These are phyloP conservation scores for Solenopsis invicta DNA, from an alignment of 1,140 invertebrate genomes.

Conservation along the genomic window DNA sequence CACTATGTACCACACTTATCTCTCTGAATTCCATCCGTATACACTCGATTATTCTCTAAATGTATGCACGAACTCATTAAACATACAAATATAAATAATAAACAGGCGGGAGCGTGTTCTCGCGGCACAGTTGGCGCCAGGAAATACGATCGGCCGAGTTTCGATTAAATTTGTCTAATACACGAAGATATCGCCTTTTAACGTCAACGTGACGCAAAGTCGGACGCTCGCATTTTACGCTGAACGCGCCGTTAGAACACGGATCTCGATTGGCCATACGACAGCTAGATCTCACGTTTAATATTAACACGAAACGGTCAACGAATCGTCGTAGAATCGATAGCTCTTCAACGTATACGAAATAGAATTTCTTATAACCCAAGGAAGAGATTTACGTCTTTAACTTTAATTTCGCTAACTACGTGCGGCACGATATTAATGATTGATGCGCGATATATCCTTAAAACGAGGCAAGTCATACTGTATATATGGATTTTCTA, in stretches of 20 bases:
- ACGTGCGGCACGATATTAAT: constrained; percentile 43
- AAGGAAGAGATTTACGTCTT: constrained; percentile 24
- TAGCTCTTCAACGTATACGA: not conserved
- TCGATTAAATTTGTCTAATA: constrained; percentile 18
- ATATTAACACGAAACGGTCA: constrained; percentile 2
- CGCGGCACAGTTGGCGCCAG: not conserved
- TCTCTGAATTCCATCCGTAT: constrained; percentile 30
- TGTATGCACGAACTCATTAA: constrained; percentile 39
- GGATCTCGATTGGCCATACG: not conserved
- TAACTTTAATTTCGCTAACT: constrained; percentile 27
- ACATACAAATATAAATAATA: constrained; percentile 42
- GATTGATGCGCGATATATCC: constrained; percentile 33
- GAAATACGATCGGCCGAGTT: not conserved
- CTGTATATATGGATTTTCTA: constrained; percentile 25
- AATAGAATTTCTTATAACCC: constrained; percentile 21
- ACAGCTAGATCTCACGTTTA: constrained; percentile 25
- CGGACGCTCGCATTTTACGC: not conserved
- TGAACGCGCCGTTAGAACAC: not conserved
- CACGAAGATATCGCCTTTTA: not conserved
- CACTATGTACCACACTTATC: constrained; percentile 33
- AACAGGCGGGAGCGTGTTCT: not conserved
- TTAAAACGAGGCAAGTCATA: constrained; percentile 21
- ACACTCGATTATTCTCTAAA: constrained; percentile 29
- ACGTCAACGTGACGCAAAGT: constrained; percentile 28
- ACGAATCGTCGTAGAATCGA: constrained; percentile 10